Evolutionary conservation across 2,888 invertebrate genomes (phyloP).

Genomic region (Platycheirus albimanus): DNA sequence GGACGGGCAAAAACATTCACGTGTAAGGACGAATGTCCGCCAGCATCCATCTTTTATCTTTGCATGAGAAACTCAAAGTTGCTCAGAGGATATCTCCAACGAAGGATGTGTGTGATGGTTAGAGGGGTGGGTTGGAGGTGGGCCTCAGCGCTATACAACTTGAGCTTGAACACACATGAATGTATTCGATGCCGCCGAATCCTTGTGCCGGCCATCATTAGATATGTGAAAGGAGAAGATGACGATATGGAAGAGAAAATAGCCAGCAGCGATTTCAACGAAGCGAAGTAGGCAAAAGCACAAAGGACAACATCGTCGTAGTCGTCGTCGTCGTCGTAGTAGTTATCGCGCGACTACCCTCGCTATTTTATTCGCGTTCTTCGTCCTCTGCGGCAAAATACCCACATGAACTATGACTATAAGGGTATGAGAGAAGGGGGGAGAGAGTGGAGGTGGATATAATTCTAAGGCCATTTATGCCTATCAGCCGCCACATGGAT

Average conservation of each 20-base stretch:
- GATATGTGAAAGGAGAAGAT: constrained; percentile 72
- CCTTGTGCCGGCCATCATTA: constrained; percentile 70
- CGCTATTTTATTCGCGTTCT: constrained; percentile 70
- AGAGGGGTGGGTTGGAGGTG: constrained; percentile 37
- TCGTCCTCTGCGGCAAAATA: constrained; percentile 53
- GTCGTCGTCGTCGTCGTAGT: constrained; percentile 45
- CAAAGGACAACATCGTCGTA: constrained; percentile 26
- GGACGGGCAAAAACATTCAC: constrained; percentile 64
- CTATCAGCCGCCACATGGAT: constrained; percentile 69
- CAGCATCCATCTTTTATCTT: constrained; percentile 74
- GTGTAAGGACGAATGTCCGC: constrained; percentile 74
- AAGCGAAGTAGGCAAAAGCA: constrained; percentile 13
- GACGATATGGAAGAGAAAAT: constrained; percentile 66
- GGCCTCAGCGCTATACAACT: too few relatives aligned
- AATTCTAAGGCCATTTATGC: constrained; percentile 68
- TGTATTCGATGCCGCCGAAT: constrained; percentile 57
- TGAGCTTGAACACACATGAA: constrained; percentile 51
- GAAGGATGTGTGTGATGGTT: constrained; percentile 45
- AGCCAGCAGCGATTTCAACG: constrained; percentile 50
- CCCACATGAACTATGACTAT: constrained; percentile 40
- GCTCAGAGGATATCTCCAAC: constrained; percentile 61
- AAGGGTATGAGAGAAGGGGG: not conserved
- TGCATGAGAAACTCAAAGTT: constrained; percentile 74
- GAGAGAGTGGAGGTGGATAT: constrained; percentile 4
- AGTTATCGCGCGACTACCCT: constrained; percentile 69